phyloP scores from a whole-genome alignment of 2,113 vertebrate genomes.

The Oreocharis arfaki region DNA sequence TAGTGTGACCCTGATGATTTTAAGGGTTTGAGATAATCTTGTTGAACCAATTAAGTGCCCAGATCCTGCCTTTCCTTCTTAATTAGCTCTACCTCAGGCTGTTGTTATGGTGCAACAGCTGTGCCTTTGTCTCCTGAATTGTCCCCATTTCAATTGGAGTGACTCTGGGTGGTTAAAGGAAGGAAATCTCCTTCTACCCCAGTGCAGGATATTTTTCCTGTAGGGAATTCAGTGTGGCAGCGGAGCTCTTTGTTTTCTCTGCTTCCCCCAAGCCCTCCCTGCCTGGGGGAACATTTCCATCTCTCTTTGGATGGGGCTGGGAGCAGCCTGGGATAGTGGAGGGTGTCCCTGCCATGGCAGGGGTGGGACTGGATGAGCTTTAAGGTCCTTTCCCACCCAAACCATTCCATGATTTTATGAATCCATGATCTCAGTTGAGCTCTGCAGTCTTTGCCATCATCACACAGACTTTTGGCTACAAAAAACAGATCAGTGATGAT shows the following conservation, averaged over 20 bases:
- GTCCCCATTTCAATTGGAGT: not conserved
- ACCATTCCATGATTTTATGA: not conserved
- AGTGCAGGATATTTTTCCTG: not conserved
- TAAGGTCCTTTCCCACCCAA: not conserved
- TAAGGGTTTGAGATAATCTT: not conserved
- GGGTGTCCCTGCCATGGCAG: not conserved
- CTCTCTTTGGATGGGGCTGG: not conserved
- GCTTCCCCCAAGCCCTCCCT: not conserved
- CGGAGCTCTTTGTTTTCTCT: not conserved
- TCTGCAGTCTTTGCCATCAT: not conserved
- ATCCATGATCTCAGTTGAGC: not conserved
- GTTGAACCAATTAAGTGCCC: not conserved
- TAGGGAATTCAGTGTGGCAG: not conserved
- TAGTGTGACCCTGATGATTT: not conserved
- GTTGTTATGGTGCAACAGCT: not conserved
- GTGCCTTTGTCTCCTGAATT: not conserved
- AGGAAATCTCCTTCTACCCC: not conserved
- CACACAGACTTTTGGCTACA: not conserved
- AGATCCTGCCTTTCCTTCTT: not conserved
- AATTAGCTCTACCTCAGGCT: not conserved
- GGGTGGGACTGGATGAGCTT: not conserved
- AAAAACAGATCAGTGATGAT: not conserved
- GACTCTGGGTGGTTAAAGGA: not conserved
- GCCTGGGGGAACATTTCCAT: not conserved
- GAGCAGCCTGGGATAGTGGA: not conserved